phyloP scores from a whole-genome alignment of 2,888 invertebrate species.

The Autographa gamma region DNA sequence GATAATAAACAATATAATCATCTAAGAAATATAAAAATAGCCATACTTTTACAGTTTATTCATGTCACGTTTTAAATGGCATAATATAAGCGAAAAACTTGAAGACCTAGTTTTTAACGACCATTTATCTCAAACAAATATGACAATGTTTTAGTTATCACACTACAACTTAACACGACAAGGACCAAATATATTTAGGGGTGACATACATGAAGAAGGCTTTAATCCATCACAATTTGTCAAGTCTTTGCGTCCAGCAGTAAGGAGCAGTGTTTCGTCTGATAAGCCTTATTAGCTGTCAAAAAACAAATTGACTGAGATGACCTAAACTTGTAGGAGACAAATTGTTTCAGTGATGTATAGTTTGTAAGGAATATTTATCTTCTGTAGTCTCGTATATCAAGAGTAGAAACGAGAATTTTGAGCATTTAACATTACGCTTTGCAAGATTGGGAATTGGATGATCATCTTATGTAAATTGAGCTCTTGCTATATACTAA shows the following conservation, averaged over 20 bases:
- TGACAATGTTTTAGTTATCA: background rate
- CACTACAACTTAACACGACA: background rate
- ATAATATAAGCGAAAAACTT: no score
- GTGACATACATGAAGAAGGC: background rate
- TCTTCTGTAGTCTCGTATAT: background rate
- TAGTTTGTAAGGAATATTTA: slow-evolving; percentile 25
- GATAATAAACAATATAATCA: no score
- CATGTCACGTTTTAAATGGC: no score
- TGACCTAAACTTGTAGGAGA: slow-evolving; percentile 55
- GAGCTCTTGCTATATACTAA: background rate
- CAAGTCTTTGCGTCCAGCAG: slow-evolving; percentile 6
- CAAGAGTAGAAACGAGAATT: no score
- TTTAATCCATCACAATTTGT: slow-evolving; percentile 25
- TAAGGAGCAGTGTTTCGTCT: slow-evolving; percentile 28
- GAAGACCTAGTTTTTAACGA: no score
- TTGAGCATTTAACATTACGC: no score
- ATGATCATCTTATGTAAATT: no score
- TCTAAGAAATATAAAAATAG: no score
- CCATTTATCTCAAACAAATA: no score
- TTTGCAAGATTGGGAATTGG: no score
- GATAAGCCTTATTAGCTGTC: slow-evolving; percentile 65
- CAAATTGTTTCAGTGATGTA: slow-evolving; percentile 40
- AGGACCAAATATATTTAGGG: no score
- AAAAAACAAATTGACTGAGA: slow-evolving; percentile 61
- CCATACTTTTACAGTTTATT: no score